Conservation (phyloP, 1,140 invertebrate species). For the Plectrocnemia conspersa region DNA sequence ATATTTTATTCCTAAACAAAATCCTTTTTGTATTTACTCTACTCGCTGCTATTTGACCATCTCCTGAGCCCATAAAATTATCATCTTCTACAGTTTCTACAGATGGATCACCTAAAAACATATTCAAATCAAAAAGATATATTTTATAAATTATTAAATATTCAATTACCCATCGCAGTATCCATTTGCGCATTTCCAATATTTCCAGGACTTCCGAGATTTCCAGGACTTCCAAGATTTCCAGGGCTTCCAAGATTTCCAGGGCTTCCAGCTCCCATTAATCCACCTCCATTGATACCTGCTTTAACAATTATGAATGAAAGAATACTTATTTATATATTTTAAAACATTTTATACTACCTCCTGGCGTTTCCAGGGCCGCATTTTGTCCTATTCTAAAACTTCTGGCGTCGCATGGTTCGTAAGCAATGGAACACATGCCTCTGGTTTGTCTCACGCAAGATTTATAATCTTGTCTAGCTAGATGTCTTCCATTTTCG, state of each 20-base stretch:
- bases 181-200: no score
- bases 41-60: slow-evolving; percentile 38
- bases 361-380: slow-evolving; percentile 16
- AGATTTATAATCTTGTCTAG: slow-evolving; percentile 71
- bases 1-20: not conserved
- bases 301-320: slow-evolving; percentile 5
- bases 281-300: not conserved
- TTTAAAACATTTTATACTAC: not conserved
- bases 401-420: slow-evolving; percentile 67
- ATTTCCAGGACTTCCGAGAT: not conserved
- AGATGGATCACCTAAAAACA: slow-evolving; percentile 31
- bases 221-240: slow-evolving; percentile 22
- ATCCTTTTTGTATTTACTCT: no score
- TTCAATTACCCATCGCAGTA: no score
- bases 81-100: slow-evolving; percentile 36
- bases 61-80: slow-evolving; percentile 49
- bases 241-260: slow-evolving; percentile 13
- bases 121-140: no score
- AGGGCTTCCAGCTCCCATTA: not conserved
- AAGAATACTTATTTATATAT: slow-evolving; percentile 2
- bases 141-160: no score
- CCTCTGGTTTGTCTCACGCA: slow-evolving; percentile 66
- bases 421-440: slow-evolving; percentile 72
- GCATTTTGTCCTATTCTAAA: slow-evolving; percentile 64
- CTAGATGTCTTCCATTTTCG: slow-evolving; percentile 73